A percentile compares a stretch with the other conserved stretches of the same genome.
phyloP scores from a whole-genome alignment of 2,797 vertebrate genomes.

The Ceryle rudis region DNA sequence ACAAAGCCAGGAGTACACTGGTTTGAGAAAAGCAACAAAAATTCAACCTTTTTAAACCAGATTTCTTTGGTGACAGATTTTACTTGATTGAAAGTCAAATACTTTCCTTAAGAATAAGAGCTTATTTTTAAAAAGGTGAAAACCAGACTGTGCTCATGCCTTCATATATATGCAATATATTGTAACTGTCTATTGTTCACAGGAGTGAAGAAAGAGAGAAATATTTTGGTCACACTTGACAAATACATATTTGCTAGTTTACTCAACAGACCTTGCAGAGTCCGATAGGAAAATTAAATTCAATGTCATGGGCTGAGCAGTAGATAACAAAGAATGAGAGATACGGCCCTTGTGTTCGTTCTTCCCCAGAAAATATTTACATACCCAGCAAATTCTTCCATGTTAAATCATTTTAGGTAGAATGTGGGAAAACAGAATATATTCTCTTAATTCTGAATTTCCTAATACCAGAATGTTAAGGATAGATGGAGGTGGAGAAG shows the following conservation, averaged over 20 bases:
- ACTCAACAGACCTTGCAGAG: not conserved
- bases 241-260: not conserved
- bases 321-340: not conserved
- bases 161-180: not conserved
- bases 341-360: not conserved
- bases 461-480: not conserved
- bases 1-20: not conserved
- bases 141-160: not conserved
- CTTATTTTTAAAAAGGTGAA: not conserved
- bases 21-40: not conserved
- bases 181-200: not conserved
- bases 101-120: not conserved
- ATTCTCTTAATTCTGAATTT: not conserved
- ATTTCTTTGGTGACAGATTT: not conserved
- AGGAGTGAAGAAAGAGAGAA: not conserved
- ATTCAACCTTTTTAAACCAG: not conserved
- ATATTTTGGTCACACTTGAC: not conserved
- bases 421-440: not conserved
- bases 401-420: not conserved
- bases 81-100: not conserved
- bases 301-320: not conserved
- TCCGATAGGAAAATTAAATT: not conserved
- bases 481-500: not conserved
- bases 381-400: not conserved
- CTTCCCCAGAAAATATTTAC: not conserved